Evolutionary conservation across 64 coral and sea anemone species (phyloP).

Genomic region (Catalaphyllia jardinei): DNA sequence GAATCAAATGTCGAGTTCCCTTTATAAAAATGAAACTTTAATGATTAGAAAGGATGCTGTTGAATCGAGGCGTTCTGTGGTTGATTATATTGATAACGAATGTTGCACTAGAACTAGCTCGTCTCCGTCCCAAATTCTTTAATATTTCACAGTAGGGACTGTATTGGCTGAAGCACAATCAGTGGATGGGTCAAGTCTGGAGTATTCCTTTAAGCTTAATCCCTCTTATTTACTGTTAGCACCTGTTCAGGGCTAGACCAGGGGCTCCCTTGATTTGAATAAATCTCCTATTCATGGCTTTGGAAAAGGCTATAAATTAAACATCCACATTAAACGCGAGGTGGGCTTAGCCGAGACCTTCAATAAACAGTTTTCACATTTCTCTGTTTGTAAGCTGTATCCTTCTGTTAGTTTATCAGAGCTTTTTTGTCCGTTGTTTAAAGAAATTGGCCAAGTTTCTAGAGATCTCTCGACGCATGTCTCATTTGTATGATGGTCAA

Average conservation of each 20-base stretch:
- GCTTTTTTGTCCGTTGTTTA: not conserved
- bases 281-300: constrained; percentile 28
- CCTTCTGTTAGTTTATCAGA: not conserved
- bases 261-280: constrained; percentile 35
- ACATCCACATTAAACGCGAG: not conserved
- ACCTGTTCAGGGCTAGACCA: constrained; percentile 1
- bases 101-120: not conserved
- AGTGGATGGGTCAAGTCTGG: not conserved
- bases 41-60: constrained; percentile 7
- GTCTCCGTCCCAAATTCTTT: not conserved
- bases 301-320: constrained; percentile 25
- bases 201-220: not conserved
- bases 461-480: not conserved
- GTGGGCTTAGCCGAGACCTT: not conserved
- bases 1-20: not conserved
- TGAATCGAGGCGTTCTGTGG: constrained; percentile 22
- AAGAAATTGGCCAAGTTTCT: not conserved
- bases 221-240: not conserved
- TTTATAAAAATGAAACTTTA: constrained; percentile 23
- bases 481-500: not conserved
- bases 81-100: constrained; percentile 19
- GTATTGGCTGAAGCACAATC: not conserved
- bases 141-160: not conserved
- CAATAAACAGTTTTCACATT: not conserved
- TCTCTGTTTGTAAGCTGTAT: not conserved